Base-by-base conservation (phyloP, 1,140 invertebrate species). In the Drosophila repleta region DNA sequence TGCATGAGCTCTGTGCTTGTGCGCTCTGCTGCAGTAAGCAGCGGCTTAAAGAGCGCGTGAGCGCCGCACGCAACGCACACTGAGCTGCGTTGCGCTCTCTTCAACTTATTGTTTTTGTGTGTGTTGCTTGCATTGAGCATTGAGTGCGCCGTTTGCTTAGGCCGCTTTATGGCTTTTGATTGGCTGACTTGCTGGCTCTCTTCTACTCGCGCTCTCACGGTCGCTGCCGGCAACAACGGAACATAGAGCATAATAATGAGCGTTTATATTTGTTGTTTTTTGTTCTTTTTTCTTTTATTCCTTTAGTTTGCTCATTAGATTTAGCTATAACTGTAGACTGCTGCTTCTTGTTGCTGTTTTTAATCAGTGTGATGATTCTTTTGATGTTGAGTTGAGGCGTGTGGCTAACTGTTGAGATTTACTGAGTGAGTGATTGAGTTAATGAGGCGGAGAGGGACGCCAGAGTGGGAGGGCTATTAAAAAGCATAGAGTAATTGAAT, bases 1-100 rank as follows among this genome's bases (percentile, higher is more conserved):
- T 26, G 32, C 3, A 29, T 37, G 32, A 48, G 58, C 45, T 10
- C 29, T 53, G 35, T 24, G 65, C 46, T 35, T 26, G 46, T 29
- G 26, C 13, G 4, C 51, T 37, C 51, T 53, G 17, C 51, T 37
- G 6, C 4, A 35, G 4, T 7, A 17, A 37, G 32, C 32, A 8
- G 18, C 32, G 51, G 18, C 32, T 37, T 35, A n/a, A 53, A 53
- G 51, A 53, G 51, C 37, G 51, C 17, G 8, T 26, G 51, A 18
- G 17, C 17, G 4, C n/a, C 1, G 3, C 49, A 18, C 49, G 49
- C 26, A 52, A 18, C 49, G 49, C 26, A 52, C 10, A 52, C 26
- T 15, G n/a, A 26, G 21, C 24, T 21, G 11, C 39, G 39, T 49
- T 49, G 15, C 32, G 29, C 7, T 29, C 29, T 29, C 29, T 29